Evolutionary conservation across 2,797 vertebrate genomes (phyloP).

Genomic region (Mormyrops attenuatus): DNA sequence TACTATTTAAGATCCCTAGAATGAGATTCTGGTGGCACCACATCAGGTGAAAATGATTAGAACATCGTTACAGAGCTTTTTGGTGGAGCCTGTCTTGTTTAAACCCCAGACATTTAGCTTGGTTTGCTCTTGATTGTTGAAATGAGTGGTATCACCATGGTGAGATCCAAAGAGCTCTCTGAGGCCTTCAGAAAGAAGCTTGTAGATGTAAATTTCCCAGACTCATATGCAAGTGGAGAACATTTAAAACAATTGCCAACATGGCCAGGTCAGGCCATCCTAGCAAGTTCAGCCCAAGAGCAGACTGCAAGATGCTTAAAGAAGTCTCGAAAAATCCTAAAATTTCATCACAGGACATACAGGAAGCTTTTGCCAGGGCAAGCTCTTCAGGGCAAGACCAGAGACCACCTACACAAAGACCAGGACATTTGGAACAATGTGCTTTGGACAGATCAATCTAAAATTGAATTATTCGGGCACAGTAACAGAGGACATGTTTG

Average conservation of each 20-base stretch:
- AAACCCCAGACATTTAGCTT: not conserved
- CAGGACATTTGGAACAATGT: not conserved
- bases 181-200: not conserved
- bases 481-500: not conserved
- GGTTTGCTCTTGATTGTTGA: not conserved
- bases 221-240: no score
- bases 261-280: not conserved
- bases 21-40: not conserved
- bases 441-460: not conserved
- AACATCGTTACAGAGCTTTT: not conserved
- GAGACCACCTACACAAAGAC: not conserved
- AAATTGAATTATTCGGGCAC: not conserved
- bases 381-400: not conserved
- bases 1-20: not conserved
- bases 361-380: not conserved
- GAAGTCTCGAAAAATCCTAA: not conserved
- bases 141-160: not conserved
- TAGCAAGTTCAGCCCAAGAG: not conserved
- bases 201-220: no score
- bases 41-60: not conserved
- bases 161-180: not conserved
- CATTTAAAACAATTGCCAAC: not conserved
- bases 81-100: not conserved
- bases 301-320: not conserved
- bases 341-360: not conserved